Conservation (phyloP, 1,140 invertebrate genomes). For the Wiebesia pumilae region DNA sequence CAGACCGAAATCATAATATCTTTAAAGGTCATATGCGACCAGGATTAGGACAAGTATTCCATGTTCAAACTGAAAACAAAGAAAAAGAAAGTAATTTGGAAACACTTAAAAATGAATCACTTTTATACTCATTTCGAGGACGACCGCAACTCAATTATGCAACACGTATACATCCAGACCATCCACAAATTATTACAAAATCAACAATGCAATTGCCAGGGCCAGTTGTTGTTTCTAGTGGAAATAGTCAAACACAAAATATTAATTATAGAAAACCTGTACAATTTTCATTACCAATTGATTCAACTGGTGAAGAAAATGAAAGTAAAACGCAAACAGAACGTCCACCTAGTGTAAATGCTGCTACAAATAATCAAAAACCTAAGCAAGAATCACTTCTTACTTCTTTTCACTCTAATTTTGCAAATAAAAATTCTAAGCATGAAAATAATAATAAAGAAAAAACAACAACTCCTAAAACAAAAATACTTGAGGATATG, state of each 20-base stretch:
- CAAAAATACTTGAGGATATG: conserved; percentile 65
- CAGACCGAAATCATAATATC: conserved; percentile 34
- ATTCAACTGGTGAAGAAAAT: conserved; percentile 64
- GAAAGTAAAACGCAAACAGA: conserved; percentile 67
- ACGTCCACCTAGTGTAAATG: conserved; percentile 61
- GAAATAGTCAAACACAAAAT: conserved; percentile 53
- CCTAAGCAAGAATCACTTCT: conserved; percentile 61
- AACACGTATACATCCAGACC: conserved; percentile 66
- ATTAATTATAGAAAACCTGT: conserved; percentile 58
- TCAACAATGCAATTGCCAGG: conserved; percentile 64
- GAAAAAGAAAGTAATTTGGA: conserved; percentile 24
- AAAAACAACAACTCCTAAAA: conserved; percentile 52
- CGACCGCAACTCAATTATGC: background rate
- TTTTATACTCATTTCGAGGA: background rate
- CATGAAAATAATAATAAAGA: conserved; percentile 37
- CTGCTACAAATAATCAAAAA: conserved; percentile 55
- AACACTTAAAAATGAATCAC: background rate
- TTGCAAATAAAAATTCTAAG: conserved; percentile 61
- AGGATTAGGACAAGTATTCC: conserved; percentile 56
- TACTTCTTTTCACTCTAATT: conserved; percentile 66
- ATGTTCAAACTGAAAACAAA: conserved; percentile 27
- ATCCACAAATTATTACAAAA: conserved; percentile 70
- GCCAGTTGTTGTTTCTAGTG: conserved; percentile 66
- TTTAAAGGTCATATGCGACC: conserved; percentile 51
- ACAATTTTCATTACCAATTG: conserved; percentile 67